Evolutionary conservation across 2,113 vertebrate genomes (phyloP), one percentile per base, ranked within the genome.

Genomic region (Tachysurus fulvidraco): DNA sequence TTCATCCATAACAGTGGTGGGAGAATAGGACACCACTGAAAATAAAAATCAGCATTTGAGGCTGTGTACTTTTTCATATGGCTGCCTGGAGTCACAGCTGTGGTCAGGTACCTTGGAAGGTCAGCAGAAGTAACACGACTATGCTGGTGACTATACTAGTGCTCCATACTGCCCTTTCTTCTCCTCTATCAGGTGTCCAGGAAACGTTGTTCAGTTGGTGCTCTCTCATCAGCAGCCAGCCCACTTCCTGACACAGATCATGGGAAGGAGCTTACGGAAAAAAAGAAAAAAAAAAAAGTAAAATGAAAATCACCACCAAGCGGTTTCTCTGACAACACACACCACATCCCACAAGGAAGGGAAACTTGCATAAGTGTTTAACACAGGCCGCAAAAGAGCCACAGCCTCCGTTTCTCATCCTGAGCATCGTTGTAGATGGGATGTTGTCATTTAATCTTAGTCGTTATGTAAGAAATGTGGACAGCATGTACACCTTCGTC

Each of bases 191-290:
- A 90, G 91, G 91, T 90, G 89, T 84, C 90, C 92, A 91, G 93
- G 93, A 94, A 94, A 89, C 28, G n/a, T 62, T 83, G 88, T 84
- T 93, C 94, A 91, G 95, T 95, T 95, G 91, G 92, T 92, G 94
- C 92, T 94, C 92, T 93, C 93, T 95, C 94, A 94, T 92, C 93
- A 90, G 91, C 86, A 79, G 92, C 92, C 92, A 93, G 93, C 91
- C 62, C 89, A 90, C 91, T 94, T 93, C 93, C 93, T 94, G 93
- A 80, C 86, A 81, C 57, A 84, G 67, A 23, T 79, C 88, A 89
- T 91, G 88, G 84, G 77, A 92, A 93, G 89, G 91, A 90, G 8
- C 88, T 80, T 88, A 81, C 76, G 81, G 85, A 82, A 67, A 69
- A 80, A 21, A n/a, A 83, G 67, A 59, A 36, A 21, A 60, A 5